Base-by-base conservation (phyloP, 2,113 vertebrate species). In the Steatornis caripensis region DNA sequence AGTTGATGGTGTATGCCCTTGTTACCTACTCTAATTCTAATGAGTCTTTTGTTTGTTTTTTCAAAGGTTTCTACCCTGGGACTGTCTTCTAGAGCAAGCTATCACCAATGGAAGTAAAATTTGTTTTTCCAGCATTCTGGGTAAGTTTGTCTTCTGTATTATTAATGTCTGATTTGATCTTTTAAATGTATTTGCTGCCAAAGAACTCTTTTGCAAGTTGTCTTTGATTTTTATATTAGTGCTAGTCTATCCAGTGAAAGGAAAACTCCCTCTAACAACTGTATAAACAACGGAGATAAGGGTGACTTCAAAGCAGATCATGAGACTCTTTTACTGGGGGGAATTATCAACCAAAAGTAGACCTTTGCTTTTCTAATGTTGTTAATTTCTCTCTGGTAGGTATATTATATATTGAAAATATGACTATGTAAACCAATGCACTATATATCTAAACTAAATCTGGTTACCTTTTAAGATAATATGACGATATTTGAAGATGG, bases 61-160 rank as follows among this genome's bases (percentile, higher is more conserved):
- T 82, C 15, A 24, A 85, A 94, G 82, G 53, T 91, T 96, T 97
- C 74, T 22, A 90, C 34, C 45, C 41, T 70, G 74, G 53, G 54
- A 62, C 71, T 89, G 37, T 94, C 87, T 95, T 55, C 49, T 60
- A 84, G 77, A 66, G 65, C 49, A 69, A 32, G 26, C 53, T 74
- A 30, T 87, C 55, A 95, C 92, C 86, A 91, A 93, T 97, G 97
- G 97, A 96, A 97, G 65, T 93, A 87, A 96, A 83, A 46, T 39
- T 78, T 83, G 43, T 83, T 92, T 92, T 96, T 91, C 51, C 46
- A 94, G 66, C 57, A 34, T 80, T 93, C 75, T 75, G 92, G 95
- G 96, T 97, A 89, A 97, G 97, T 57, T 81, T 39, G 3, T 61
- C 39, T 81, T 80, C 45, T 16, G 2, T 91, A 37, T 55, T 81